phyloP scores from a whole-genome alignment of 2,113 vertebrate genomes.

The Forbesichthys papilliferus region DNA sequence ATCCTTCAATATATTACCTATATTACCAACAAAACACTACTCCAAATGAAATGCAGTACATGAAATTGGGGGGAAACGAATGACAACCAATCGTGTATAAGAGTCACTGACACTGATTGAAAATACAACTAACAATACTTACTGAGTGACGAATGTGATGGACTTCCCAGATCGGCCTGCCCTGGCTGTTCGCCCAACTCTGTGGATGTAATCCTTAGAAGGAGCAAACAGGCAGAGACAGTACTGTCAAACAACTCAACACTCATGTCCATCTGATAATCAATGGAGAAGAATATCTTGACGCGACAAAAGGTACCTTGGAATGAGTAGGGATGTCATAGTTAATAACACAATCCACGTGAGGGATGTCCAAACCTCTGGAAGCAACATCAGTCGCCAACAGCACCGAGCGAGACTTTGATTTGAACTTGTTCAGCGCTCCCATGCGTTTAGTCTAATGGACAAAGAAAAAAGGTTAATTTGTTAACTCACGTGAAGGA shows the following conservation, averaged over 20 bases:
- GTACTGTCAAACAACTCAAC: background rate
- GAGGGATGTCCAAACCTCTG: constrained; percentile 94
- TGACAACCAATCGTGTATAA: background rate
- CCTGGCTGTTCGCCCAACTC: constrained; percentile 94
- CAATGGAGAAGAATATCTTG: background rate
- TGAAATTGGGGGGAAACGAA: background rate
- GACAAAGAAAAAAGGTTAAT: background rate
- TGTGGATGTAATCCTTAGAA: constrained; percentile 94
- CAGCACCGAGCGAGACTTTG: constrained; percentile 92
- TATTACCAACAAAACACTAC: too few species aligned
- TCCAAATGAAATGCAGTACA: background rate
- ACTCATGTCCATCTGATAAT: background rate
- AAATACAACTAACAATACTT: constrained; percentile 35
- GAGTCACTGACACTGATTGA: background rate
- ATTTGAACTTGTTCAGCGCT: constrained; percentile 96
- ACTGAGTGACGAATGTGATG: constrained; percentile 98
- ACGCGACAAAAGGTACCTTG: constrained; percentile 77
- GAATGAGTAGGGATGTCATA: constrained; percentile 98
- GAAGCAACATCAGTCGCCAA: constrained; percentile 97
- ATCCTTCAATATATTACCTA: too few species aligned
- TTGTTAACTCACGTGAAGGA: background rate
- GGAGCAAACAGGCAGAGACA: constrained; percentile 16
- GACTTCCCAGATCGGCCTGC: constrained; percentile 94
- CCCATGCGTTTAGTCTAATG: constrained; percentile 91
- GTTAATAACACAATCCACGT: constrained; percentile 97